Percentiles rank a stretch among this genome's conserved stretches.
phyloP scores from a whole-genome alignment of 1,140 invertebrate species.

The Leptestheria dahalacensis region DNA sequence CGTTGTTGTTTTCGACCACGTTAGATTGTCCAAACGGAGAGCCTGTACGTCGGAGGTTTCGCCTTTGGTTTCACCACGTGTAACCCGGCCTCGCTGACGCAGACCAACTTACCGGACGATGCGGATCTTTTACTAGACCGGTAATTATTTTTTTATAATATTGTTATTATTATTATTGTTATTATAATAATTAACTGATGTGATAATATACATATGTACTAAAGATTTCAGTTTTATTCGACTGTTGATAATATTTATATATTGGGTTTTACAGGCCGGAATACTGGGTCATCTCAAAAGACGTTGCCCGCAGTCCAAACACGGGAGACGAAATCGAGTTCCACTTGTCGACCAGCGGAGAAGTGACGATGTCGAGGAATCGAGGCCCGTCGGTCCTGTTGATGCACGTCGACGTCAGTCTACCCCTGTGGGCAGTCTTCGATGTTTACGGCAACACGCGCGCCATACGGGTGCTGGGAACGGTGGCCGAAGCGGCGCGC shows the following conservation, averaged over 20 bases:
- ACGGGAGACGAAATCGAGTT: conserved; percentile 84
- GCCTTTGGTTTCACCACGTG: conserved; percentile 87
- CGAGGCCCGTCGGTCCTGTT: conserved; percentile 60
- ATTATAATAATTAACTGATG: neutral
- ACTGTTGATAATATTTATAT: too few species aligned
- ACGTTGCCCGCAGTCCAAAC: conserved; percentile 66
- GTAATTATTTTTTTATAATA: neutral
- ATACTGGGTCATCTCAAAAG: conserved; percentile 92
- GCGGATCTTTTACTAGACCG: conserved; percentile 79
- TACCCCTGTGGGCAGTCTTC: conserved; percentile 84
- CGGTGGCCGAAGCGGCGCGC: conserved; percentile 18
- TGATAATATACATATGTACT: neutral
- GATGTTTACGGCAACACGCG: conserved; percentile 90
- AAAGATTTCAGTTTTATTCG: too few species aligned
- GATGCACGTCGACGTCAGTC: conserved; percentile 85
- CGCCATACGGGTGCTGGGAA: conserved; percentile 56
- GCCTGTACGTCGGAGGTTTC: conserved; percentile 70
- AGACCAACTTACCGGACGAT: conserved; percentile 74
- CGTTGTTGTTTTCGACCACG: conserved; percentile 19
- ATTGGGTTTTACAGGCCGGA: too few species aligned
- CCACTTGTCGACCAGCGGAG: conserved; percentile 58
- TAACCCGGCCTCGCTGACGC: conserved; percentile 57
- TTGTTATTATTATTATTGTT: neutral
- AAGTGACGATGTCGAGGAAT: conserved; percentile 79
- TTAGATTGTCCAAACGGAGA: conserved; percentile 68